These are phyloP conservation scores for Paracentrotus lividus DNA, from an alignment of 53 echinoderm and acorn worm species.

Conservation along the genomic window DNA sequence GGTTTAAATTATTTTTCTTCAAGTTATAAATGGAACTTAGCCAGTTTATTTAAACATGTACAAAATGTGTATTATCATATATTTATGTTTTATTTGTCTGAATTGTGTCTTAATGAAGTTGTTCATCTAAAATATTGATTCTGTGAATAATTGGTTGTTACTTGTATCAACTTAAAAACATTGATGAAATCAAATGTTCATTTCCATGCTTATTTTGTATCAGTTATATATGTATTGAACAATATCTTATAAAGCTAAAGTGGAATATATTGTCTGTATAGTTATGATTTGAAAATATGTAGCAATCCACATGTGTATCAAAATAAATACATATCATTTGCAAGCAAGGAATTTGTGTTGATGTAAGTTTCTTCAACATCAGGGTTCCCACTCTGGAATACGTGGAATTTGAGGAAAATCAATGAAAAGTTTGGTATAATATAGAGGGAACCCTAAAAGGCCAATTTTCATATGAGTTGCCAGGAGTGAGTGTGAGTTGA, in stretches of 20 bases:
- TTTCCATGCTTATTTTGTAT: neutral
- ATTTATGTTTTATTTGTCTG: conserved; percentile 31
- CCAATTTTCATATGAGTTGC: no score
- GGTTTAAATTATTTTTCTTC: neutral
- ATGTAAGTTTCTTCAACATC: neutral
- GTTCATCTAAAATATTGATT: neutral
- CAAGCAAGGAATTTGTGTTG: conserved; percentile 16
- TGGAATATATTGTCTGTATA: conserved; percentile 72
- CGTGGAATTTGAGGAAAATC: no score
- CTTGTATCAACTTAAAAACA: neutral
- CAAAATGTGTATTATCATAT: neutral
- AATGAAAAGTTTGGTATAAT: no score
- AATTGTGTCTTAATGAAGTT: conserved; percentile 9
- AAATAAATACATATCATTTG: conserved; percentile 64
- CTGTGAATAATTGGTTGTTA: neutral
- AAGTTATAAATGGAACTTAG: conserved; percentile 1
- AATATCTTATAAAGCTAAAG: conserved; percentile 18
- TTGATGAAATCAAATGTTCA: neutral
- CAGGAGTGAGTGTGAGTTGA: no score
- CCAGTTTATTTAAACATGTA: conserved; percentile 22
- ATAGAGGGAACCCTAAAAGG: no score
- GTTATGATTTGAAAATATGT: conserved; percentile 72
- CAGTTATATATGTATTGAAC: neutral
- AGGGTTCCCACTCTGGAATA: no score
- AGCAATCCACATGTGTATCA: conserved; percentile 61